phyloP scores from a whole-genome alignment of 2,888 invertebrate genomes.

The Allophyes oxyacanthae region DNA sequence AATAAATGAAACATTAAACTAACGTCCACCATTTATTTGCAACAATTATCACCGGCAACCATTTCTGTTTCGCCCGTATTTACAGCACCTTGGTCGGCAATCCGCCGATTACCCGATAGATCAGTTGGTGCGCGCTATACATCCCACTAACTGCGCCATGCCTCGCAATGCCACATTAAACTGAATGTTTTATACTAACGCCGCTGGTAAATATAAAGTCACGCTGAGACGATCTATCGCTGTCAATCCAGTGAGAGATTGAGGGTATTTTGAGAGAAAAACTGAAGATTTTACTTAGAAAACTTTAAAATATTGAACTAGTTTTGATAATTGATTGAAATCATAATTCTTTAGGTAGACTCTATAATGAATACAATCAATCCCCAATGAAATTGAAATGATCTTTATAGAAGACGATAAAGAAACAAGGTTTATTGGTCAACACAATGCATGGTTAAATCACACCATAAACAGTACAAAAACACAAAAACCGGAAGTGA shows the following conservation, averaged over 20 bases:
- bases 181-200: slow-evolving; percentile 80
- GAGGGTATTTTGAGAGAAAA: slow-evolving; percentile 29
- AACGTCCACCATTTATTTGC: not conserved
- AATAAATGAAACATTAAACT: not conserved
- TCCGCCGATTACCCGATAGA: slow-evolving; percentile 81
- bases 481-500: too few species aligned
- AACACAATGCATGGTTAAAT: too few species aligned
- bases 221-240: slow-evolving; percentile 52
- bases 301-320: too few species aligned
- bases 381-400: too few species aligned
- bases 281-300: slow-evolving; percentile 3
- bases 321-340: too few species aligned
- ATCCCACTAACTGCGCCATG: slow-evolving; percentile 79
- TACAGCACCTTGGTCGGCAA: slow-evolving; percentile 60
- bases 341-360: too few species aligned
- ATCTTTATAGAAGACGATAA: too few species aligned
- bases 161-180: slow-evolving; percentile 70
- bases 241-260: slow-evolving; percentile 55
- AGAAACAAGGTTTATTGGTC: too few species aligned
- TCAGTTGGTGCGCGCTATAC: slow-evolving; percentile 74
- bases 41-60: slow-evolving; percentile 24
- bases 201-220: slow-evolving; percentile 55
- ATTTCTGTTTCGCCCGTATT: slow-evolving; percentile 10
- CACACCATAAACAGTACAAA: too few species aligned
- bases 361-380: too few species aligned